Evolutionary conservation across 2,797 vertebrate genomes (phyloP).

Genomic region (Sebastes baramenuke): DNA sequence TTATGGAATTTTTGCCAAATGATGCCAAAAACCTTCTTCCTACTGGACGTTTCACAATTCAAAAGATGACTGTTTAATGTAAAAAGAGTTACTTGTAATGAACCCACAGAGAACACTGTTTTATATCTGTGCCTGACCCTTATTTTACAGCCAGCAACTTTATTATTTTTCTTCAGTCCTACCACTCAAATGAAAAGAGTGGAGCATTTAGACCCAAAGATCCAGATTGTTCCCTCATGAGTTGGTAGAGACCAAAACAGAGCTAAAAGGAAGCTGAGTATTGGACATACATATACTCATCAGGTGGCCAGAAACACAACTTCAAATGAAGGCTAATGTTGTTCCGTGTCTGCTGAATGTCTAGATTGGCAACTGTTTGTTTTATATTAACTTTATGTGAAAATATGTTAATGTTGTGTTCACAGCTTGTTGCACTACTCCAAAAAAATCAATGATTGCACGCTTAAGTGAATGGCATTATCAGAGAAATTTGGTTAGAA

Average conservation of each 20-base stretch:
- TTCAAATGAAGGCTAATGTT: background rate
- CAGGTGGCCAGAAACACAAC: background rate
- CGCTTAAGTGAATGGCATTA: too few relatives aligned
- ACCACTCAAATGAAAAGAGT: background rate
- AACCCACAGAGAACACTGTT: background rate
- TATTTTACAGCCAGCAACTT: background rate
- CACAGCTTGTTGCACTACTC: background rate
- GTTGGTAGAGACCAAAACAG: background rate
- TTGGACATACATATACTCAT: too few relatives aligned
- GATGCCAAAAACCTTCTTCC: too few relatives aligned
- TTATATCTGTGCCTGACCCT: background rate
- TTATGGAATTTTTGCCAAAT: too few relatives aligned
- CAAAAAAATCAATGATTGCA: too few relatives aligned
- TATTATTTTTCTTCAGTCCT: background rate
- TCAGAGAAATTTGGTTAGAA: background rate
- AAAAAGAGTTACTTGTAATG: background rate
- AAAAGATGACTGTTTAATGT: background rate
- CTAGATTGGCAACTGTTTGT: background rate
- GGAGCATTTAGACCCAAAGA: background rate
- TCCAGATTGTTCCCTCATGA: background rate
- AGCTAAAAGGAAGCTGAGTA: background rate
- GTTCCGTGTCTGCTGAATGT: too few relatives aligned
- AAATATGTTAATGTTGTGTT: background rate
- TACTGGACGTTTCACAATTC: background rate
- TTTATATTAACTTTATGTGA: background rate